phyloP scores from a whole-genome alignment of 2,888 invertebrate species.

The Laothoe populi region DNA sequence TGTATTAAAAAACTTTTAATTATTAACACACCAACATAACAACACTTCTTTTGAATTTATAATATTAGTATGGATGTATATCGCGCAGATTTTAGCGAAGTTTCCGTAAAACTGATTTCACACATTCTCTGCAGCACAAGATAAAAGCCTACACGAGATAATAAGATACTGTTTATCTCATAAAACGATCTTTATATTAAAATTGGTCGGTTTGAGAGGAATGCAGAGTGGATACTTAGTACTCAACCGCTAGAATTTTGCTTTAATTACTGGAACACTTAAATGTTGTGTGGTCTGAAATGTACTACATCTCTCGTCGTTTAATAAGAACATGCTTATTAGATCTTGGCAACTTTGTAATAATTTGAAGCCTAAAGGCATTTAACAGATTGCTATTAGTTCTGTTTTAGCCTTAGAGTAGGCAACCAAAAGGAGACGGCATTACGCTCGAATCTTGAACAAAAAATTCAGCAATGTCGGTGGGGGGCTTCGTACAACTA shows the following conservation, averaged over 20 bases:
- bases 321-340: not conserved
- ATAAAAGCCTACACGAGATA: constrained; percentile 44
- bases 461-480: no score
- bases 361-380: no score
- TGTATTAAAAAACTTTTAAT: no score
- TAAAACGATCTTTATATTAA: constrained; percentile 51
- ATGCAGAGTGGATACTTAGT: constrained; percentile 36
- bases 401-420: no score
- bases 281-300: not conserved
- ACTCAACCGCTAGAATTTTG: constrained; percentile 2
- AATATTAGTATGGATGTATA: no score
- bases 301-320: not conserved
- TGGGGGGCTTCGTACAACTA: no score
- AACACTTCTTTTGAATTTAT: no score
- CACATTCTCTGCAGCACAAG: constrained; percentile 29
- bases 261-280: constrained; percentile 7
- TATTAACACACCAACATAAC: no score
- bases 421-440: no score
- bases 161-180: constrained; percentile 49
- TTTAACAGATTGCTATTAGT: no score
- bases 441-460: no score
- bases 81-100: not conserved
- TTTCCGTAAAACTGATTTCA: constrained; percentile 25
- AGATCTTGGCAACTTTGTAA: no score
- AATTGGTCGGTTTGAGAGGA: constrained; percentile 41